These are phyloP conservation scores for Nemoura dubitans DNA, from an alignment of 2,888 invertebrate species.

Conservation along the genomic window DNA sequence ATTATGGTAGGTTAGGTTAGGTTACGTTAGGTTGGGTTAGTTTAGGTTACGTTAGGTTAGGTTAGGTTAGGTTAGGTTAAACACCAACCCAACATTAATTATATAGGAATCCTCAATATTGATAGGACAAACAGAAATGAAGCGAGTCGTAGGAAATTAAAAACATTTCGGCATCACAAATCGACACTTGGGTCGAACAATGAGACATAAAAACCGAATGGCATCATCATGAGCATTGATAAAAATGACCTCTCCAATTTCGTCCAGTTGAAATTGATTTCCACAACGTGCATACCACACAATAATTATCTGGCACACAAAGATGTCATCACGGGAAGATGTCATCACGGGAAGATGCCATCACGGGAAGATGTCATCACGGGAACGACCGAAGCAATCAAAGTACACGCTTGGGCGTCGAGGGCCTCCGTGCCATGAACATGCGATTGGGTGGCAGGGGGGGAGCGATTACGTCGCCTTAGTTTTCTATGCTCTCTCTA, in stretches of 20 bases:
- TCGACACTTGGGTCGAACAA: no score
- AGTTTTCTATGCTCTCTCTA: not conserved
- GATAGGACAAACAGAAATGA: no score
- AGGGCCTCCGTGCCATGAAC: not conserved
- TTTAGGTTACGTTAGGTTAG: no score
- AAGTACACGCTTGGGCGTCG: not conserved
- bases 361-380: not conserved
- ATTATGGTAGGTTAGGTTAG: no score
- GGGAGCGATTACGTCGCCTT: no score
- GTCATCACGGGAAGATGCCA: not conserved
- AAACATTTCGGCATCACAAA: no score
- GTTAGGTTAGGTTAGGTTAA: no score
- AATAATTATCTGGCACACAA: not conserved
- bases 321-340: not conserved
- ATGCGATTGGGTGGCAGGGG: not conserved
- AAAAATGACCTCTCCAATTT: conserved; percentile 12
- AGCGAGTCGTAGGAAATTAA: no score
- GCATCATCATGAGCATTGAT: not conserved
- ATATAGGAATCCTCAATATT: no score
- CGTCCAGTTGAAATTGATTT: not conserved
- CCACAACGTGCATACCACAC: not conserved
- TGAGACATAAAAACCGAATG: not conserved
- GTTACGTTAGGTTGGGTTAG: no score
- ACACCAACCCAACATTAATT: no score
- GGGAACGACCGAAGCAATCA: not conserved